Base-by-base conservation (phyloP, 2,113 vertebrate genomes). In the Channa maculata region DNA sequence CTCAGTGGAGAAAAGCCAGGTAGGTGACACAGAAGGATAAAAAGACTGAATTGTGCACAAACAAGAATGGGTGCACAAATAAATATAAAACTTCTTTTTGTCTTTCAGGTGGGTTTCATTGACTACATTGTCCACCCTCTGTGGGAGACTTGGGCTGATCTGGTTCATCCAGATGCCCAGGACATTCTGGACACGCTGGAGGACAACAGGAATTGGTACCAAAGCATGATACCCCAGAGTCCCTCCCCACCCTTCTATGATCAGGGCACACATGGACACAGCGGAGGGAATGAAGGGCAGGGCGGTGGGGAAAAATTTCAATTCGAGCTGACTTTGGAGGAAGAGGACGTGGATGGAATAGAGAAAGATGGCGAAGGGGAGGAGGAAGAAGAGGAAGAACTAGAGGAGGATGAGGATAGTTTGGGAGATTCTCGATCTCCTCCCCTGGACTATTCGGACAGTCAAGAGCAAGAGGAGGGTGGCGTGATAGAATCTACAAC, bases 161-260 rank as follows among this genome's bases (percentile, higher is more conserved):
- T 99, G 86, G 98, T 99, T 7, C 98, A 99, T 83, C 98, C 98
- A 0, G 98, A 99, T 0, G 98, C 98, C 54, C 98, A 99, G 92
- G 98, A 99, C 92, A 99, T 99, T 87, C 93, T 99, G 91, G 98
- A 99, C 89, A 99, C 97, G 0, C 86, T 99, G 85, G 97, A 99
- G 92, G 98, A 99, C 90, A 99, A 99, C 93, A 96, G 98, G 90
- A 99, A 99, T 95, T 99, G 97, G 97, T 99, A 99, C 93, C 98
- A 99, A 95, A 99, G 98, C 90, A 99, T 99, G 98, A 99, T 99
- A 78, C 98, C 98, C 58, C 97, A 98, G 92, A 99, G 98, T 77
- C 98, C 98, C 0, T 99, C 98, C 8, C 98, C 98, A 8, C 97
- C 98, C 0, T 94, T 97, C 85, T 98, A 98, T 0, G 97, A 98